phyloP scores from a whole-genome alignment of 2,113 vertebrate genomes.

The Embiotoca jacksoni region DNA sequence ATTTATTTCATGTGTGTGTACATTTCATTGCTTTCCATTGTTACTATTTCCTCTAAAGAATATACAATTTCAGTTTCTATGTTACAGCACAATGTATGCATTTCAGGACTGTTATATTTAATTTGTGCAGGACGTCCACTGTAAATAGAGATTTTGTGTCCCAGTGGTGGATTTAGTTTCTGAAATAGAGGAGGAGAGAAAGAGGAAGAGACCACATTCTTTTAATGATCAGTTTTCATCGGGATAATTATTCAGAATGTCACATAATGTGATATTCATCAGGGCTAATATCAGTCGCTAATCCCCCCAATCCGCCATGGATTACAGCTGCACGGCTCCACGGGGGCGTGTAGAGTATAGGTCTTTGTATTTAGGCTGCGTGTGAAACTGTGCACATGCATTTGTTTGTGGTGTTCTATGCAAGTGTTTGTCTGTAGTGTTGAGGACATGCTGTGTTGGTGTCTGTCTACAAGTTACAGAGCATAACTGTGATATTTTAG shows the following conservation, averaged over 20 bases:
- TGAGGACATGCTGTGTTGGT: not conserved
- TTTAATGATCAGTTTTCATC: conserved; percentile 78
- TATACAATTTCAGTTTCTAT: conserved; percentile 4
- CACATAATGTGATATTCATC: conserved; percentile 72
- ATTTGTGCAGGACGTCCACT: conserved; percentile 33
- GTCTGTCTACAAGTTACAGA: conserved; percentile 1
- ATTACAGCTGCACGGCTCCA: conserved; percentile 71
- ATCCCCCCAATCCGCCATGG: conserved; percentile 72
- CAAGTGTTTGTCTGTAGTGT: conserved; percentile 1
- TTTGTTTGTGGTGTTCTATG: conserved; percentile 7
- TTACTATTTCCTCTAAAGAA: not conserved
- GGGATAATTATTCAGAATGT: conserved; percentile 81
- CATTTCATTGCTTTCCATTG: not conserved
- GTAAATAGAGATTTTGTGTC: conserved; percentile 46
- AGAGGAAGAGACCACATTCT: conserved; percentile 50
- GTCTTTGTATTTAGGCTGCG: conserved; percentile 32
- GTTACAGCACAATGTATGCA: conserved; percentile 13
- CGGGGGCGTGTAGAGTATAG: conserved; percentile 28
- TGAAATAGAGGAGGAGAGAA: conserved; percentile 10
- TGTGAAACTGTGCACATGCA: not conserved
- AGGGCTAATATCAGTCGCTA: conserved; percentile 69
- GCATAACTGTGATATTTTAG: not conserved
- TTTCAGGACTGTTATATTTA: conserved; percentile 62
- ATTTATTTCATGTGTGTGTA: conserved; percentile 10
- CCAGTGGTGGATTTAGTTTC: conserved; percentile 61